phyloP scores from a whole-genome alignment of 1,140 invertebrate species.

The Cecropterus lyciades region DNA sequence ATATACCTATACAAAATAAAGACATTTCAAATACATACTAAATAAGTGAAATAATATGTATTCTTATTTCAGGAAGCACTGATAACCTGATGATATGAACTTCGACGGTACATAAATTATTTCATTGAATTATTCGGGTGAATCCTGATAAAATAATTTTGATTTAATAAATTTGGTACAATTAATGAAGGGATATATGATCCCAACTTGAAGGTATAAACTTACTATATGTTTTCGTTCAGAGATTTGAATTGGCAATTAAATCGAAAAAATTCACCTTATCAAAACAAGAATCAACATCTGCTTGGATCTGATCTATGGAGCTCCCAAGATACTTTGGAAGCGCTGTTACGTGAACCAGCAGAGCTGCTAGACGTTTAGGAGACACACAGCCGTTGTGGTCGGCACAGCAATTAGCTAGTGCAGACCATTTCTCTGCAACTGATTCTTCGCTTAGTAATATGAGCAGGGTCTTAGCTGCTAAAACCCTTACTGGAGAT shows the following conservation, averaged over 20 bases:
- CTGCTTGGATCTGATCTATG: constrained; percentile 82
- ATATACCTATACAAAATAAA: too few species aligned
- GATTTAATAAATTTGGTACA: too few species aligned
- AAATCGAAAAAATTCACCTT: constrained; percentile 70
- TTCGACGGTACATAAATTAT: too few species aligned
- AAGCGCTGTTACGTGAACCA: constrained; percentile 84
- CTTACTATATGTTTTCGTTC: too few species aligned
- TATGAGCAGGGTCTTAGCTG: constrained; percentile 86
- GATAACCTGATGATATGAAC: too few species aligned
- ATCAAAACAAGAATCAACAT: constrained; percentile 86
- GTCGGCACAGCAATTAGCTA: constrained; percentile 87
- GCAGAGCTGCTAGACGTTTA: constrained; percentile 83
- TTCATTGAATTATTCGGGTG: too few species aligned
- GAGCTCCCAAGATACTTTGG: constrained; percentile 86
- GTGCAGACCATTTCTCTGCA: constrained; percentile 87
- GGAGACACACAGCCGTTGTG: constrained; percentile 87
- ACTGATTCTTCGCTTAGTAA: constrained; percentile 85
- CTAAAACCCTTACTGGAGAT: constrained; percentile 79
- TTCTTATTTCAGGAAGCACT: too few species aligned
- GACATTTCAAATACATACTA: too few species aligned
- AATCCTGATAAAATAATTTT: too few species aligned
- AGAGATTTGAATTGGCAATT: background rate
- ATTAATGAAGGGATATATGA: too few species aligned
- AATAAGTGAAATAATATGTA: too few species aligned
- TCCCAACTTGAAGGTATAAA: too few species aligned